Base-by-base conservation (phyloP, 2,888 invertebrate genomes). In the Calameuta idolon region DNA sequence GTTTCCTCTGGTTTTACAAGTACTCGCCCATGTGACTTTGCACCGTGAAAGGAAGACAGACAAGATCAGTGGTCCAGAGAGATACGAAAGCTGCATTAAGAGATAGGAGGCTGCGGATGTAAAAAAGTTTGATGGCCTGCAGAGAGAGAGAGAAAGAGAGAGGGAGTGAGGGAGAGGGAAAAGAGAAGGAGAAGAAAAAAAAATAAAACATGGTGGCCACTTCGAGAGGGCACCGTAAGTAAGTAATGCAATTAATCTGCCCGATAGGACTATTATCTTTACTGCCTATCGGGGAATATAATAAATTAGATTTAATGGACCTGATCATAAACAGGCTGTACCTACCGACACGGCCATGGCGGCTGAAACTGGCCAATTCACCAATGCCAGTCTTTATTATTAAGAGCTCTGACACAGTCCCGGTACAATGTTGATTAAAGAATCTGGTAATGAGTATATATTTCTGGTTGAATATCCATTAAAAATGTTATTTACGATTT, bases 231-330 rank as follows among this genome's bases (percentile, higher is more conserved):
- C 75, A 75, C 35, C 75, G 75, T 77, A 75, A 77, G 75, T 75
- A 75, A 77, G 77, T 77, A 77, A 77, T 75, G 77, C 77, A 77
- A 77, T 77, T 77, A 77, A 77, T 77, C 77, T 75, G 77, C 71
- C 74, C 69, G 75, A 77, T 77, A 74, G 74, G 77, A 71, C 77
- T 71, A 33, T 69, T 77, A 77, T 77, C 77, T 77, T 31, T 69
- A 76, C 71, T 75, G 68, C 75, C 74, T 75, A 77, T 77, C 77
- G 74, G 68, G 31, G 30, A 69, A 37, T 69, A 75, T n/a, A 75
- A 77, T 77, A 77, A 77, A 77, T 77, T 77, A 77, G 68, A 37
- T 77, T 75, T 75, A 77, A 77, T 69, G 75, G 69, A 71, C 71
- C 71, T 23, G 71, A 30, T 71, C 71, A 34, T 71, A 71, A 71